A percentile compares a stretch with the other conserved stretches of the same genome.
Conservation (phyloP, 1,140 invertebrate species). For the Anadara kagoshimensis region DNA sequence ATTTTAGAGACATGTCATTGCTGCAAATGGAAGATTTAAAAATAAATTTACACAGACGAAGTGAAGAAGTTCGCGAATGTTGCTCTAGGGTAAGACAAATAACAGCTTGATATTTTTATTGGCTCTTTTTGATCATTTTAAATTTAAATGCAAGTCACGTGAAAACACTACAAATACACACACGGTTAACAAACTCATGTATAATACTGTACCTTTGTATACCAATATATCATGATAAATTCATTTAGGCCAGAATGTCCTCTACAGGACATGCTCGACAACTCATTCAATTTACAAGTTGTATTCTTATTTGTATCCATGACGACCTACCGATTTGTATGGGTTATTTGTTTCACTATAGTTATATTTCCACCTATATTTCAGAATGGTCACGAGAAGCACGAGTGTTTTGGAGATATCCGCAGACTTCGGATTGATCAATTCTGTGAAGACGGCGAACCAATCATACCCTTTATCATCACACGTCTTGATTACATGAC, state of each 20-base stretch:
- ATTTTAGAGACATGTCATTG: conserved; percentile 23
- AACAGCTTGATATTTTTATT: too few species aligned
- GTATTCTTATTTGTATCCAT: neutral
- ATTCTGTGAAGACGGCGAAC: conserved; percentile 57
- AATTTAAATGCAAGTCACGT: too few species aligned
- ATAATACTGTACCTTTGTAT: too few species aligned
- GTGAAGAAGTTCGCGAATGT: conserved; percentile 39
- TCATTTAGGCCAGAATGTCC: too few species aligned
- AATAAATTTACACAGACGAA: conserved; percentile 42
- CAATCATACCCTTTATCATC: conserved; percentile 50
- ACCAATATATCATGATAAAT: too few species aligned
- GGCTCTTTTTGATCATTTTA: too few species aligned
- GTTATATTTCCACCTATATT: neutral
- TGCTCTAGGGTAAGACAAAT: conserved; percentile 48
- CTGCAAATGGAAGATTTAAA: conserved; percentile 31
- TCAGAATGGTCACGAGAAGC: conserved; percentile 19
- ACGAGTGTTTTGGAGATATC: conserved; percentile 53
- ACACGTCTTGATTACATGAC: conserved; percentile 42
- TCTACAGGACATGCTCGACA: too few species aligned
- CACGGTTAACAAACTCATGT: too few species aligned
- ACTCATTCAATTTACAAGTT: too few species aligned
- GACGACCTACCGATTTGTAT: too few species aligned
- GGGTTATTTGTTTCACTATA: neutral
- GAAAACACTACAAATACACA: too few species aligned
- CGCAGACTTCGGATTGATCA: conserved; percentile 54